Evolutionary conservation across 1,140 invertebrate species (phyloP).

Genomic region (Paramacrobiotus metropolitanus): DNA sequence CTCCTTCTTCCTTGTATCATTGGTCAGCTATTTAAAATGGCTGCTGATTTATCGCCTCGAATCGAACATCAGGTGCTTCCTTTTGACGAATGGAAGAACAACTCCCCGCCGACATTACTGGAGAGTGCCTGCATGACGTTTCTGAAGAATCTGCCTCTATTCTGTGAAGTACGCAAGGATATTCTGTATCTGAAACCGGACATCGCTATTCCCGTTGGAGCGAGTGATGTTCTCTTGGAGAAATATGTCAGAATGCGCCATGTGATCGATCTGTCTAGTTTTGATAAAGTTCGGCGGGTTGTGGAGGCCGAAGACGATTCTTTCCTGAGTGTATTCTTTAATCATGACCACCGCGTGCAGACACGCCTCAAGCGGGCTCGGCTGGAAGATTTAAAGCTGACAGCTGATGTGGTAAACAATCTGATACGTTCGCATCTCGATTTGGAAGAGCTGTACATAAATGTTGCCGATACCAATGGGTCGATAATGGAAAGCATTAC

Average conservation of each 20-base stretch:
- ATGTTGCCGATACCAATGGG: not conserved
- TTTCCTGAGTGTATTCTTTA: not conserved
- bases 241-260: not conserved
- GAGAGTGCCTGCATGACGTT: not conserved
- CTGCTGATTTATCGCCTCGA: too few relatives aligned
- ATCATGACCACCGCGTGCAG: not conserved
- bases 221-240: not conserved
- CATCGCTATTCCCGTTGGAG: not conserved
- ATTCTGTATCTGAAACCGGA: not conserved
- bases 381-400: not conserved
- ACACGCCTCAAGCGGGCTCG: not conserved
- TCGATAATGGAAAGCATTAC: not conserved
- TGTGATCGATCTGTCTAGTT: not conserved
- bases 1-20: too few relatives aligned
- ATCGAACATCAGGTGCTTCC: not conserved
- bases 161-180: not conserved
- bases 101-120: not conserved
- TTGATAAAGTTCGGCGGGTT: not conserved
- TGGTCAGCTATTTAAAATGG: too few relatives aligned
- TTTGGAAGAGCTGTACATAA: not conserved
- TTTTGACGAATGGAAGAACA: conserved; percentile 2
- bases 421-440: not conserved
- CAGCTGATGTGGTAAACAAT: not conserved
- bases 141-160: not conserved
- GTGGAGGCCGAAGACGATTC: not conserved